phyloP scores from a whole-genome alignment of 2,113 vertebrate genomes.

The Pitta sordida region DNA sequence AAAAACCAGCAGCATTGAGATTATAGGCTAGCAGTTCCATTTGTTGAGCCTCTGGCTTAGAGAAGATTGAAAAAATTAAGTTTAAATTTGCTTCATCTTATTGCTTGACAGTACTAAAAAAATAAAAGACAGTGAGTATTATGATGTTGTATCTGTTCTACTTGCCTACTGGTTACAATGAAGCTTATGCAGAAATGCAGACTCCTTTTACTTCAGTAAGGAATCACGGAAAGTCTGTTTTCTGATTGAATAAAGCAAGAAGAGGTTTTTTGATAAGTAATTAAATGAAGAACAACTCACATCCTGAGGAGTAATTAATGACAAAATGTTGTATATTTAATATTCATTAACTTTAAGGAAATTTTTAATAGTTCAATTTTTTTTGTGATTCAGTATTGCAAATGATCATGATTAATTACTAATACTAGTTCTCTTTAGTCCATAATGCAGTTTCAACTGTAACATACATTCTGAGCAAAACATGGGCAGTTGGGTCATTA shows the following conservation, averaged over 20 bases:
- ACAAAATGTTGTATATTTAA: neutral
- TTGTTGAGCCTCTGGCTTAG: neutral
- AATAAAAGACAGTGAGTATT: neutral
- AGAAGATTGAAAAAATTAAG: neutral
- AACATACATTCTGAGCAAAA: neutral
- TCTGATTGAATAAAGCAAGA: neutral
- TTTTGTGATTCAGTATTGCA: neutral
- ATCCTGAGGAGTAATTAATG: neutral
- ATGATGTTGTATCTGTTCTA: neutral
- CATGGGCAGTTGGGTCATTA: neutral
- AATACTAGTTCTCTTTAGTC: neutral
- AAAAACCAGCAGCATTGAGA: neutral
- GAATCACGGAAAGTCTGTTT: neutral
- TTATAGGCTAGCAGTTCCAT: neutral
- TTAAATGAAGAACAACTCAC: neutral
- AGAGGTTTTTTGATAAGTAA: neutral
- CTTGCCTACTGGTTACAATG: neutral
- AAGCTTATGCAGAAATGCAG: neutral
- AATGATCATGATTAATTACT: neutral
- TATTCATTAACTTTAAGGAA: neutral
- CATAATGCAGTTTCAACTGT: neutral
- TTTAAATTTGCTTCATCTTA: neutral
- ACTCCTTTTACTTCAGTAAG: neutral
- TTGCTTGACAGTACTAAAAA: neutral
- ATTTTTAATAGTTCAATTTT: neutral